A percentile compares a stretch with the other conserved stretches of the same genome.
Evolutionary conservation across 2,113 vertebrate genomes (phyloP).

Genomic region (Charadrius vociferus): DNA sequence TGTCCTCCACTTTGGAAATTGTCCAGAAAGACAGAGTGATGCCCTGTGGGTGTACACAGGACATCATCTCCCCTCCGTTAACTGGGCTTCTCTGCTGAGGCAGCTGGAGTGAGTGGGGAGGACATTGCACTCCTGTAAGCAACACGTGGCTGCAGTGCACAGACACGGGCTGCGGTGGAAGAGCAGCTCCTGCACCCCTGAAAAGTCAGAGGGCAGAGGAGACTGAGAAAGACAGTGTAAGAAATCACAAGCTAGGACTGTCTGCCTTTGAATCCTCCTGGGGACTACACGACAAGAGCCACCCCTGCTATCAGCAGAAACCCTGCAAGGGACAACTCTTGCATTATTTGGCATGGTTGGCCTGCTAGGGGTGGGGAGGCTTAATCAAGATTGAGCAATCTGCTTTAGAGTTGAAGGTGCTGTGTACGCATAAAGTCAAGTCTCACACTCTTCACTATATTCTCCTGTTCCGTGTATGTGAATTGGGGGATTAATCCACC

Average conservation of each 20-base stretch:
- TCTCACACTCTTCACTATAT: background rate
- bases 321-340: background rate
- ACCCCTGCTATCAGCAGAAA: background rate
- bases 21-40: background rate
- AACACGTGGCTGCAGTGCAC: fast-evolving
- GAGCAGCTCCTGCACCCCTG: background rate
- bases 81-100: fast-evolving
- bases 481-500: background rate
- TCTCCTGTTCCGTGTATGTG: background rate
- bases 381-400: background rate
- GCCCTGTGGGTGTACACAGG: background rate
- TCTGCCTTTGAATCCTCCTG: background rate
- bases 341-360: background rate
- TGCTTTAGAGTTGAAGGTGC: background rate
- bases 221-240: background rate
- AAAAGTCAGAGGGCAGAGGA: background rate
- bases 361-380: fast-evolving
- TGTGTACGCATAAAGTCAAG: background rate
- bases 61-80: fast-evolving
- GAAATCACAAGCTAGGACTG: background rate
- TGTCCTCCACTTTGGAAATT: background rate
- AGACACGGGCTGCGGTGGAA: fast-evolving
- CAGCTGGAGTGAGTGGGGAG: fast-evolving
- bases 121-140: fast-evolving
- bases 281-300: background rate